A percentile compares a stretch with the other conserved stretches of the same genome.
These are phyloP conservation scores for Amazona finschi DNA, from an alignment of 2,797 vertebrate species.

Conservation along the genomic window DNA sequence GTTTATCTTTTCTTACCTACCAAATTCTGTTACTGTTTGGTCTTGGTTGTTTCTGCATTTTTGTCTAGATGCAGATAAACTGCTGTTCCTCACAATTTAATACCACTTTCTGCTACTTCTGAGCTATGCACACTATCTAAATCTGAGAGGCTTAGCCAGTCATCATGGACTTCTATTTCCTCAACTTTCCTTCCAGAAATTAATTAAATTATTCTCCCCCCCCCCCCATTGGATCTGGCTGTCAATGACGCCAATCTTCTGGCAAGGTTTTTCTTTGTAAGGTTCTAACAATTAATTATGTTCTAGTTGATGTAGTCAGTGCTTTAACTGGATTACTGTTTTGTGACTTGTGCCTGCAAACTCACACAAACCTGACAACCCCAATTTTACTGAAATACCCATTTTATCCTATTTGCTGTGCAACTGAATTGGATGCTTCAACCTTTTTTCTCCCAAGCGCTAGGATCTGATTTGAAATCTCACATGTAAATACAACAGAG, in stretches of 20 bases:
- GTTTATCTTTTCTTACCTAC: background rate
- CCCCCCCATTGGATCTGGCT: background rate
- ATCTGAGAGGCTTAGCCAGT: background rate
- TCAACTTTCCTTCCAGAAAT: background rate
- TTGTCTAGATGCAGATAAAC: background rate
- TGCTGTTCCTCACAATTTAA: background rate
- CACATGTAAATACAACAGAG: background rate
- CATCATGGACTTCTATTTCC: background rate
- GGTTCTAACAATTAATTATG: background rate
- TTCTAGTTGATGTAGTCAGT: background rate
- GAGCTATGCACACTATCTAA: background rate
- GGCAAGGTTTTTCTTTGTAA: background rate
- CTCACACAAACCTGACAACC: background rate
- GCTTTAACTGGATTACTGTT: background rate
- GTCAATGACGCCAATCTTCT: background rate
- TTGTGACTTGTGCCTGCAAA: background rate
- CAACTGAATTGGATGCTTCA: background rate
- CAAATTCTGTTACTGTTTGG: background rate
- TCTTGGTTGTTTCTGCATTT: background rate
- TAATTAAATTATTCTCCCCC: background rate
- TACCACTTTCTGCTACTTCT: background rate
- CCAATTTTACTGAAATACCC: background rate
- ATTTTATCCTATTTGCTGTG: background rate
- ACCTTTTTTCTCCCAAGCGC: background rate
- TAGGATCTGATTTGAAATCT: background rate